A percentile compares a stretch with the other conserved stretches of the same genome.
phyloP scores from a whole-genome alignment of 2,797 vertebrate species.

The Adelosebastes latens region DNA sequence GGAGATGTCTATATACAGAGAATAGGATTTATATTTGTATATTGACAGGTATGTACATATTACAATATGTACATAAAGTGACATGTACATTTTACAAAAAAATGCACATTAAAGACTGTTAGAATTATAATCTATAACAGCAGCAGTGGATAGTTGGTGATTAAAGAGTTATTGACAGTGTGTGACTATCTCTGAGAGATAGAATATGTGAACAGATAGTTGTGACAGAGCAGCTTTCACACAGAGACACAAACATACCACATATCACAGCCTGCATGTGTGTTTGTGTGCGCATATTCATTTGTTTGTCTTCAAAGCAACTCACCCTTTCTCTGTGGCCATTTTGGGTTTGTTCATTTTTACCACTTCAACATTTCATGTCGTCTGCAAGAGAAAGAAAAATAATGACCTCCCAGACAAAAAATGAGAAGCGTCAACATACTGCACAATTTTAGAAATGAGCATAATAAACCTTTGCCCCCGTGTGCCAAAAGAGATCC shows the following conservation, averaged over 20 bases:
- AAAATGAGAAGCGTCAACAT: slow-evolving; percentile 12
- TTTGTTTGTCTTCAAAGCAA: slow-evolving; percentile 26
- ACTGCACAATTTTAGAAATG: slow-evolving; percentile 4
- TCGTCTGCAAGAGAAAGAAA: slow-evolving; percentile 74
- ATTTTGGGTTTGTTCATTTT: slow-evolving; percentile 97
- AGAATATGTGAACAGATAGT: slow-evolving; percentile 14
- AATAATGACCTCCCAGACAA: slow-evolving; percentile 11
- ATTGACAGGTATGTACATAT: too few species aligned
- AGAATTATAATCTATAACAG: too few species aligned
- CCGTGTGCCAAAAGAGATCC: background rate
- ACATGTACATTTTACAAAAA: too few species aligned
- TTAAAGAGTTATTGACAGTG: too few species aligned
- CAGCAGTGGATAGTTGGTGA: too few species aligned
- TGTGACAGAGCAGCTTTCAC: slow-evolving; percentile 18
- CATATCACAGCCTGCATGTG: background rate
- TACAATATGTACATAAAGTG: too few species aligned
- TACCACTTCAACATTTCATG: slow-evolving; percentile 85
- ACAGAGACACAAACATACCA: slow-evolving; percentile 15
- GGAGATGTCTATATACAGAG: too few species aligned
- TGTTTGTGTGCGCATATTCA: slow-evolving; percentile 3
- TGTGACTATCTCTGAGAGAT: background rate
- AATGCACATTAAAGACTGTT: too few species aligned
- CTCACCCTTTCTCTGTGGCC: slow-evolving; percentile 94
- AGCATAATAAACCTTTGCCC: slow-evolving; percentile 17
- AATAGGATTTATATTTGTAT: too few species aligned